Base-by-base conservation (phyloP, 2,113 vertebrate species). In the Nyctibius bracteatus region DNA sequence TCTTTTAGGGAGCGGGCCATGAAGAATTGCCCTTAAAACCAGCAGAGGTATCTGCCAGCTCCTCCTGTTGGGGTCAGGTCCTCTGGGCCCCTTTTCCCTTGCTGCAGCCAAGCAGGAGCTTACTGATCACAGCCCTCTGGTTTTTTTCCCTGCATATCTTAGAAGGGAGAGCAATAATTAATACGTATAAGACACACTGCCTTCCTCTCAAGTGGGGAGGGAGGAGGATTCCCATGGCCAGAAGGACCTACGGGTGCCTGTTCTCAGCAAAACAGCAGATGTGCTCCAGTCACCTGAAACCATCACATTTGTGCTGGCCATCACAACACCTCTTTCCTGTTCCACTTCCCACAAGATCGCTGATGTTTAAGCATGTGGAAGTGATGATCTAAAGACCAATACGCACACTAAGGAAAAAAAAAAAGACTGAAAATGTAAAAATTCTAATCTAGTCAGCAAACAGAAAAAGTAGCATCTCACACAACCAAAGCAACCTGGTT, bases 101-200 rank as follows among this genome's bases (percentile, higher is more conserved):
- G 28, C 51, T 43, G 17, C 78, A 81, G 88, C 19, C 47, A 55
- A 55, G 31, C 28, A 73, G 58, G 52, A 80, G 30, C 0, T 63
- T 6, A 4, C 17, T 23, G 46, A 17, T 16, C 54, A 44, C 58
- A 88, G 59, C 61, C 31, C 78, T 66, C 57, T 1, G 1, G 1
- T 9, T 13, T 5, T 31, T 22, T 33, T 57, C 86, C 43, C n/a
- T 9, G 8, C 16, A 10, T 9, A 62, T 63, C 43, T 30, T 5
- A 6, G 27, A 28, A 14, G 19, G 21, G 16, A 17, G 6, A 17
- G 67, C 25, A 79, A 10, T 16, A 30, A n/a, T 13, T 75, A 23
- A 13, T 8, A 10, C 0, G 5, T 7, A 0, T 0, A 37, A 73
- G 21, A 30, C 2, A 23, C 0, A 2, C 41, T 43, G 58, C 39